Base-by-base conservation (phyloP, 2,888 invertebrate species). In the Sinohyriopsis cumingii region DNA sequence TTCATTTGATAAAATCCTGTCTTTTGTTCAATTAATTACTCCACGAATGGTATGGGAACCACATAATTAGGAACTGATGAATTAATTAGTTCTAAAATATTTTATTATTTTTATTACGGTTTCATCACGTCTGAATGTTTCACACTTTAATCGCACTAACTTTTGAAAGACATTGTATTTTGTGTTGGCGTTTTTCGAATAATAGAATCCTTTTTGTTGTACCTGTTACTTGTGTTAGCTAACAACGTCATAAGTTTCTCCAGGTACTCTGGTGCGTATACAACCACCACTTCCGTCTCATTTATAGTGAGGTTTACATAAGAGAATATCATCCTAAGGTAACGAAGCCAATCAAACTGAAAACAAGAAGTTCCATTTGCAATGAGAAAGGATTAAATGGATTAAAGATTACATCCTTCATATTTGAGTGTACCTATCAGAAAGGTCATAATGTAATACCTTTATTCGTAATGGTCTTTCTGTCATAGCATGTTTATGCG, bases 261-360 rank as follows among this genome's bases (percentile, higher is more conserved):
- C 63, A 98, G 92, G 88, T 95, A 98, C 20, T 95, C 95, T 0
- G 96, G 95, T 0, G 97, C 96, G 88, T 96, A 97, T 9, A 98
- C 95, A 0, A 98, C 95, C 63, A 98, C 93, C 71, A 93, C 92
- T 82, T 96, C 94, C 22, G 94, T 93, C 55, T 92, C 92, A 3
- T 92, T 92, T 84, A 92, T 91, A 61, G 91, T 91, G 68, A 92
- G 92, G 65, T 93, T 93, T 1, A 96, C 95, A 67, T 86, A 82
- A 3, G 73, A 93, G 88, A 97, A 94, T 0, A 96, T 96, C 86
- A 95, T 93, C 87, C 94, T 94, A 86, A 98, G 96, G 89, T 96
- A 98, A 75, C 93, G 91, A 6, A 93, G 92, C 97, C 98, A 98
- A 77, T 96, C 94, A 87, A 98, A 84, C 89, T 89, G 80, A 25